Evolutionary conservation across 2,797 vertebrate genomes (phyloP).

Genomic region (Sebastes variabilis): DNA sequence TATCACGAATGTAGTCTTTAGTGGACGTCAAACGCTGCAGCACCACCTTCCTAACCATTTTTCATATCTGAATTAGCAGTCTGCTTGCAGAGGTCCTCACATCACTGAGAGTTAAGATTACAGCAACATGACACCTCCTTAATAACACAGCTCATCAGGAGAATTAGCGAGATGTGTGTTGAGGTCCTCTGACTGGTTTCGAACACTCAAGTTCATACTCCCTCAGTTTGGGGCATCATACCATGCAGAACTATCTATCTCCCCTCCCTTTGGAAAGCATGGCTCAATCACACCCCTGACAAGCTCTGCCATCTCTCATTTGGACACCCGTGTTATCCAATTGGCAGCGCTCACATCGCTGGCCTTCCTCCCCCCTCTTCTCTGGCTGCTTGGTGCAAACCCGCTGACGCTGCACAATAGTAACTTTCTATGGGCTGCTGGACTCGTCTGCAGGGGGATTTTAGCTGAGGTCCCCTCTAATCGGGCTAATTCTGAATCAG

Average conservation of each 20-base stretch:
- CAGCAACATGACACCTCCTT: constrained; percentile 19
- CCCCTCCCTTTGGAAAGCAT: constrained; percentile 40
- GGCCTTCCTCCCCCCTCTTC: constrained; percentile 26
- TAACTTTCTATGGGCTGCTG: constrained; percentile 64
- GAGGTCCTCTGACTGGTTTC: constrained; percentile 1
- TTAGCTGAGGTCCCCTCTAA: constrained; percentile 61
- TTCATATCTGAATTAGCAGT: constrained; percentile 2
- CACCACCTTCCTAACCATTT: neutral
- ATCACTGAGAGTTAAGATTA: constrained; percentile 8
- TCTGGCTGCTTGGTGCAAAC: constrained; percentile 40
- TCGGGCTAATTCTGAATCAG: constrained; percentile 67
- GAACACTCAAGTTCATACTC: constrained; percentile 7
- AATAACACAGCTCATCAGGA: constrained; percentile 36
- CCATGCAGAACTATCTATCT: constrained; percentile 28
- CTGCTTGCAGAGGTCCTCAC: constrained; percentile 1
- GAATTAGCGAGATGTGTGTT: constrained; percentile 28
- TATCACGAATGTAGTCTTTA: no score
- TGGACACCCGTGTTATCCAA: constrained; percentile 63
- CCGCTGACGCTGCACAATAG: constrained; percentile 72
- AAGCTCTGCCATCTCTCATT: constrained; percentile 69
- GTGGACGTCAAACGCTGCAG: neutral
- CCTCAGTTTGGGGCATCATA: constrained; percentile 26
- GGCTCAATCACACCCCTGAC: constrained; percentile 68
- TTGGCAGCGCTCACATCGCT: constrained; percentile 65
- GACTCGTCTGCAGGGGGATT: constrained; percentile 55